Base-by-base conservation (phyloP, 2,797 vertebrate species). In the Streptopelia turtur region DNA sequence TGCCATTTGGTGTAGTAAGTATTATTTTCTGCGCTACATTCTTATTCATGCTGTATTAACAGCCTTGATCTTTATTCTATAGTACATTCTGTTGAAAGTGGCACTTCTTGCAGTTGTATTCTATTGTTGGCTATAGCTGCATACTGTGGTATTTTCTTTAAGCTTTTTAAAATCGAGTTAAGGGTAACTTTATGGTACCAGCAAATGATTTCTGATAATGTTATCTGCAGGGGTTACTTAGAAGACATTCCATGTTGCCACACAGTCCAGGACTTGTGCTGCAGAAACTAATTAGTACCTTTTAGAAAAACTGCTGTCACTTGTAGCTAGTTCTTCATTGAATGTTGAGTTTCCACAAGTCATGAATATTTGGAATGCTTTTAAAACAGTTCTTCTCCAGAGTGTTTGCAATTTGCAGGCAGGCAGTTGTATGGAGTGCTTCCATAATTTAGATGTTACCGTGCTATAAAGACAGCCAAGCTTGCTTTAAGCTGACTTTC, bases 1-100 rank as follows among this genome's bases (percentile, higher is more conserved):
- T 99, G 93, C 98, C 98, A 41, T 99, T 99, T 84, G 99, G 99
- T 96, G 98, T 99, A 98, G 99, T 99, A 97, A 98, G 98, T 97
- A 66, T 87, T 82, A 21, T 33, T 93, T 93, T 88, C 45, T 71
- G 6, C 59, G 24, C 27, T 76, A 11, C 17, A 16, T 37, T 69
- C 43, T 85, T 24, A 3, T 72, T 94, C 31, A 57, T 60, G 47
- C 16, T 80, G 13, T 57, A 64, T 78, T 87, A 72, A 55, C 60
- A 25, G 68, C 65, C 39, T 79, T 72, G 47, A 17, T 49, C 25
- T 47, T 77, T 66, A 53, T 76, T 77, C 30, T 55, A 0, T 30
- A 39, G 14, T 22, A 35, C 8, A 3, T 82, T 71, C 72, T 59
- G 35, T 75, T 72, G 11, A 31, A 91, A 92, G 17, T 63, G 16